phyloP scores from a whole-genome alignment of 2,797 vertebrate species.

The Rhinogobio ventralis region DNA sequence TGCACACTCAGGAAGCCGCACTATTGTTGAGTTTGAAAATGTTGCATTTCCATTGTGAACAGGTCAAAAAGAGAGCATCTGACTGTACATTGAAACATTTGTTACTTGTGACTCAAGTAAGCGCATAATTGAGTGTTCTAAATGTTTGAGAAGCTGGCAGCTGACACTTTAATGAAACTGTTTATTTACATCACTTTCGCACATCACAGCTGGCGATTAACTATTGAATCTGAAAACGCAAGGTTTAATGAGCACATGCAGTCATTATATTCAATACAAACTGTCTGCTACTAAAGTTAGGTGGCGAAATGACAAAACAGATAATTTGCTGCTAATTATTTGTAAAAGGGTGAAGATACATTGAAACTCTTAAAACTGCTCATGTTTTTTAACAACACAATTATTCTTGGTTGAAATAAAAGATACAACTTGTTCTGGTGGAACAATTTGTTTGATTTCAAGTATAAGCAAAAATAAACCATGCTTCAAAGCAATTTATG shows the following conservation, averaged over 20 bases:
- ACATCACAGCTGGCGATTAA: conserved; percentile 32
- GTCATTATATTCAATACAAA: conserved; percentile 17
- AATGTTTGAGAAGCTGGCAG: conserved; percentile 46
- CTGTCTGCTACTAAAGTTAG: conserved; percentile 7
- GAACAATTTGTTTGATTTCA: conserved; percentile 2
- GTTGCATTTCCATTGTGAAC: neutral
- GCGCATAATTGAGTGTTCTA: conserved; percentile 46
- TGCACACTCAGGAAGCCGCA: neutral
- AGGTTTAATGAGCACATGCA: conserved; percentile 26
- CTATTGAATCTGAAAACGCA: conserved; percentile 20
- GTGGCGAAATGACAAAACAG: conserved; percentile 27
- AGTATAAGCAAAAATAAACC: conserved; percentile 13
- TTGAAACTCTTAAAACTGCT: neutral
- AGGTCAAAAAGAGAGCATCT: conserved; percentile 9
- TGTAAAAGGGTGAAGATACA: neutral
- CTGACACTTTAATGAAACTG: conserved; percentile 53
- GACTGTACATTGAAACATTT: conserved; percentile 13
- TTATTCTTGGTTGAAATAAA: neutral
- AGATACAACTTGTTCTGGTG: neutral
- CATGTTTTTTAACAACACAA: conserved; percentile 13
- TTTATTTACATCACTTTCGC: conserved; percentile 45
- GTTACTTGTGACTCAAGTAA: conserved; percentile 25
- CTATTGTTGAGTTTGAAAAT: neutral
- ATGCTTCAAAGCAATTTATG: neutral
- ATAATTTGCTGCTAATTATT: conserved; percentile 8